Evolutionary conservation across 2,797 vertebrate genomes (phyloP).

Genomic region (Chelonia mydas): DNA sequence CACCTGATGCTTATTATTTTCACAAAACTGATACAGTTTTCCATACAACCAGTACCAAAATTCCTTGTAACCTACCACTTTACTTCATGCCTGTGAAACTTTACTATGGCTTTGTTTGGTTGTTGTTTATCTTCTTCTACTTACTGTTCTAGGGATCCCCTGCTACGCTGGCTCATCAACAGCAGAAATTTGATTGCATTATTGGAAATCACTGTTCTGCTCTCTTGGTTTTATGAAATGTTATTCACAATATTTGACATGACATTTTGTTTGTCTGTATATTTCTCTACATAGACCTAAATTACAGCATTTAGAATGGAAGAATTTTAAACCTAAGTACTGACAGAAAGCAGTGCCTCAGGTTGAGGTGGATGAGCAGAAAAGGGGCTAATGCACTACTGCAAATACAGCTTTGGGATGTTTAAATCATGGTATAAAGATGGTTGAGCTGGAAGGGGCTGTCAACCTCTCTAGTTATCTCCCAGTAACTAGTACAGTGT

Average conservation of each 20-base stretch:
- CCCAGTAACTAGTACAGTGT: not conserved
- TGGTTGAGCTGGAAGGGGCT: fast-evolving
- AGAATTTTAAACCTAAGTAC: fast-evolving
- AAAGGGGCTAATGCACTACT: not conserved
- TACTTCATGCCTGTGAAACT: not conserved
- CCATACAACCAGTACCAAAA: not conserved
- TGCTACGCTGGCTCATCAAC: not conserved
- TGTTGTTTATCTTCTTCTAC: not conserved
- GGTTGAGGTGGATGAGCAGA: fast-evolving
- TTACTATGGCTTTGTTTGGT: not conserved
- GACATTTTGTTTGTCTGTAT: not conserved
- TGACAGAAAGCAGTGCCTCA: not conserved
- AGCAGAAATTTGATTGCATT: not conserved
- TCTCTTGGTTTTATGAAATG: not conserved
- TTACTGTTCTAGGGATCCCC: not conserved
- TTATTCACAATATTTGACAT: not conserved
- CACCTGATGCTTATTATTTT: not conserved
- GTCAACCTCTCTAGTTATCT: not conserved
- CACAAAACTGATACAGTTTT: not conserved
- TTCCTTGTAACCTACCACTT: not conserved
- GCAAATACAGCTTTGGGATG: not conserved
- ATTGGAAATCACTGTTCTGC: not conserved
- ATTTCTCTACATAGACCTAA: not conserved
- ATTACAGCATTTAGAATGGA: not conserved
- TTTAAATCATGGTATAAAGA: not conserved